A percentile compares a stretch with the other conserved stretches of the same genome.
Conservation (phyloP, 2,113 vertebrate genomes). For the Clinocottus analis region DNA sequence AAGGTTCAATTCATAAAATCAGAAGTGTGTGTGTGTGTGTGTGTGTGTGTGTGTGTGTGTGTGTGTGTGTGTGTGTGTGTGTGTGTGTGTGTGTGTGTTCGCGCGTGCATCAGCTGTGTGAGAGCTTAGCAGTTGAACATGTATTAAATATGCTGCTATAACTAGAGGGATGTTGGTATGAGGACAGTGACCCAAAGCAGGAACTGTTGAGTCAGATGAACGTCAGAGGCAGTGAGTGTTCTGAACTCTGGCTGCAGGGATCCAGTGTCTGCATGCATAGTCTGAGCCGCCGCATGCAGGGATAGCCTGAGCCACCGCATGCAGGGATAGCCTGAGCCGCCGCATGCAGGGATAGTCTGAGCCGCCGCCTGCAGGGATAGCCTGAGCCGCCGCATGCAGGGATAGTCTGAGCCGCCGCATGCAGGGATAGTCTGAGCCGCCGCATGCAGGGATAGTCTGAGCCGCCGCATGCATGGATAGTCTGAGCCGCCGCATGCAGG, state of each 20-base stretch:
- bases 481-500: no score
- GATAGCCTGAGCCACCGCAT: no score
- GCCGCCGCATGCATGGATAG: no score
- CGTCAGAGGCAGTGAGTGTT: slow-evolving; percentile 57
- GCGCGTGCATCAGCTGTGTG: slow-evolving; percentile 8
- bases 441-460: no score
- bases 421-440: no score
- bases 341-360: no score
- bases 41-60: not conserved
- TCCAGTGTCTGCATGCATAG: slow-evolving; percentile 57
- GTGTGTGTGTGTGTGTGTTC: not conserved
- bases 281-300: slow-evolving; percentile 41
- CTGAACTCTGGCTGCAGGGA: slow-evolving; percentile 39
- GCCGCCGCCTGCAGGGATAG: no score
- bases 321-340: no score
- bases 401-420: no score
- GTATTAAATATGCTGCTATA: not conserved
- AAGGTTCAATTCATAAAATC: not conserved
- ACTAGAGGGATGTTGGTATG: slow-evolving; percentile 15
- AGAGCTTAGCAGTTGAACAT: slow-evolving; percentile 12
- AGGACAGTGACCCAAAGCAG: slow-evolving; percentile 38
- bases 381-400: no score
- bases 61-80: not conserved
- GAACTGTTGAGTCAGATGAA: slow-evolving; percentile 52
- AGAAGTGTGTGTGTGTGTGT: not conserved